phyloP scores from a whole-genome alignment of 1,140 invertebrate species.

The Meloidogyne chitwoodi region DNA sequence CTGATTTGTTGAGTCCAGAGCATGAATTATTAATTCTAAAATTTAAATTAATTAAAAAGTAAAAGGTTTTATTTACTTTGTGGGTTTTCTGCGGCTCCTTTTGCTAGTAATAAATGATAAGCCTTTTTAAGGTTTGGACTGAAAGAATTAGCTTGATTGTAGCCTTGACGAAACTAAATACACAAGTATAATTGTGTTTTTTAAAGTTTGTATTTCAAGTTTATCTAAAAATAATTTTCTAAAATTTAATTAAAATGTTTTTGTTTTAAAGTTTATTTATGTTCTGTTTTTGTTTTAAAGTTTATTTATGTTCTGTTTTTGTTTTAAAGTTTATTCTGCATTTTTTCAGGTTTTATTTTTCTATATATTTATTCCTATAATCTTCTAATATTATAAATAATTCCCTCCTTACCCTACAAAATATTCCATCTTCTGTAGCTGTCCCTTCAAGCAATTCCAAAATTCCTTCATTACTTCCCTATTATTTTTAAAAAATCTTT shows the following conservation, averaged over 20 bases:
- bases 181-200: neutral
- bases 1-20: neutral
- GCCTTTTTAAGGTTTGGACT: slow-evolving; percentile 8
- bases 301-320: too few species aligned
- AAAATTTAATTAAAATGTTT: too few species aligned
- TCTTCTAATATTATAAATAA: slow-evolving; percentile 1
- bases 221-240: too few species aligned
- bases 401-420: slow-evolving; percentile 12
- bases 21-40: neutral
- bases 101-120: slow-evolving; percentile 1
- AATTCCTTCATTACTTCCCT: slow-evolving; percentile 7
- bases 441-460: slow-evolving; percentile 9
- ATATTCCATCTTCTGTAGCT: slow-evolving; percentile 23
- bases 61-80: neutral
- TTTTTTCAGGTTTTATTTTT: too few species aligned
- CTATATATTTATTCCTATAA: too few species aligned
- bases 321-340: too few species aligned
- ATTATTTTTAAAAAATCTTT: slow-evolving; percentile 8
- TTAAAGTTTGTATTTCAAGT: too few species aligned
- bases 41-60: neutral
- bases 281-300: too few species aligned
- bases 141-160: neutral
- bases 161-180: slow-evolving; percentile 2
- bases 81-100: neutral
- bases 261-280: too few species aligned